Conservation (phyloP, 2,113 vertebrate genomes). For the Microcebus lehilahytsara region DNA sequence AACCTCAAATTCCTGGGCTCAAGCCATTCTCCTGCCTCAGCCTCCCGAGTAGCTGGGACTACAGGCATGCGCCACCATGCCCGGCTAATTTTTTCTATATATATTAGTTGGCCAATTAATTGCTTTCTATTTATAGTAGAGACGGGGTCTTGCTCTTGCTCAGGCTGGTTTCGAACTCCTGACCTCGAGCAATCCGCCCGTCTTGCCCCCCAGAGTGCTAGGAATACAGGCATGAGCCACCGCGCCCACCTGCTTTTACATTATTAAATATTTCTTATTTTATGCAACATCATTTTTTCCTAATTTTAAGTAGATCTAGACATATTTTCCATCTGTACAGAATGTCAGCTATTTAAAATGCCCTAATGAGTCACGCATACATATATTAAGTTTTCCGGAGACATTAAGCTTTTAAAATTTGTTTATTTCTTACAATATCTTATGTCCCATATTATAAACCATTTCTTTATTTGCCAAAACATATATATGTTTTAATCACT, state of each 20-base stretch:
- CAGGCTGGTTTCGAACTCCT: no score
- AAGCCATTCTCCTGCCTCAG: no score
- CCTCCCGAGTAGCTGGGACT: no score
- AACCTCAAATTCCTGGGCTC: no score
- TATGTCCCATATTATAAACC: slow-evolving; percentile 33
- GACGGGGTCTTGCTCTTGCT: no score
- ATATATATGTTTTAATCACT: neutral
- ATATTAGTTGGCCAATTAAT: no score
- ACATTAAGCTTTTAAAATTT: slow-evolving; percentile 26
- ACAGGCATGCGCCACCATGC: no score
- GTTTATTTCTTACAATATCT: slow-evolving; percentile 51
- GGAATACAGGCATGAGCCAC: no score
- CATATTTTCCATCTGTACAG: slow-evolving; percentile 10
- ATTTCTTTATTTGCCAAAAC: neutral
- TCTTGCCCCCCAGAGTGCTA: no score
- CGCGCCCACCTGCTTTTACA: neutral
- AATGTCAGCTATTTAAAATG: slow-evolving; percentile 58
- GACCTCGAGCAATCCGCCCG: no score
- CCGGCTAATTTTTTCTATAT: no score
- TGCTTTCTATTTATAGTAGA: no score
- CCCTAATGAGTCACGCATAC: slow-evolving; percentile 54
- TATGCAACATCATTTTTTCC: slow-evolving; percentile 7
- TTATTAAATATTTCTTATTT: slow-evolving; percentile 13
- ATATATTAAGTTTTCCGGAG: slow-evolving; percentile 40
- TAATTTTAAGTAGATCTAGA: slow-evolving; percentile 56